These are phyloP conservation scores for Nannoperca australis DNA, from an alignment of 2,797 vertebrate genomes.

Conservation along the genomic window DNA sequence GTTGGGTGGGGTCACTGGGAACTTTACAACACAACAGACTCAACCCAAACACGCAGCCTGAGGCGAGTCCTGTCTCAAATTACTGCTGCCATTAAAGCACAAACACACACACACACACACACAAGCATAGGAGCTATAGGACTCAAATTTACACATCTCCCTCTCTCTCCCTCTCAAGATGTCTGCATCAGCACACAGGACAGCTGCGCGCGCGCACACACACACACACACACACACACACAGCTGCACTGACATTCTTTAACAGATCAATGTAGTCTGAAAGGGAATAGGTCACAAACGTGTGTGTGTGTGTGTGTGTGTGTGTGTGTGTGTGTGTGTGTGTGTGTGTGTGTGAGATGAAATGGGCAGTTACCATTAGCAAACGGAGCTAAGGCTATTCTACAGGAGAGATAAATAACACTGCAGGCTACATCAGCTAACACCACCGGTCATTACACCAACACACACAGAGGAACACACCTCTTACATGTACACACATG, in stretches of 20 bases:
- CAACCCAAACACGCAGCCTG: slow-evolving; percentile 24
- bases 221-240: background rate
- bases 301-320: background rate
- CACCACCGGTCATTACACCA: slow-evolving; percentile 8
- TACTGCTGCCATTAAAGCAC: slow-evolving; percentile 10
- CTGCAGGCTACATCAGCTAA: slow-evolving; percentile 18
- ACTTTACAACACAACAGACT: slow-evolving; percentile 36
- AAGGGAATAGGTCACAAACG: slow-evolving; percentile 34
- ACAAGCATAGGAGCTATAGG: no score
- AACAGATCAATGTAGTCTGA: slow-evolving; percentile 37
- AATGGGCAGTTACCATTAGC: slow-evolving; percentile 36
- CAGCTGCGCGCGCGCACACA: slow-evolving; percentile 16
- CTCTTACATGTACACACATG: background rate
- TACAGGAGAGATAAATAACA: no score
- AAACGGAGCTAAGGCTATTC: slow-evolving; percentile 22
- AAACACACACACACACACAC: no score
- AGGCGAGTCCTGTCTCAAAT: slow-evolving; percentile 52
- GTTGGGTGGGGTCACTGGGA: slow-evolving; percentile 31
- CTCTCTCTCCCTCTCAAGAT: slow-evolving; percentile 1
- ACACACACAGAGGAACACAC: background rate
- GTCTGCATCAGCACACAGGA: slow-evolving; percentile 25
- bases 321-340: background rate
- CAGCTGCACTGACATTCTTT: slow-evolving; percentile 16
- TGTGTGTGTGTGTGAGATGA: background rate
- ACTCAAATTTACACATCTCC: background rate